These are phyloP conservation scores for Tautogolabrus adspersus DNA, from an alignment of 2,113 vertebrate genomes.

Conservation along the genomic window DNA sequence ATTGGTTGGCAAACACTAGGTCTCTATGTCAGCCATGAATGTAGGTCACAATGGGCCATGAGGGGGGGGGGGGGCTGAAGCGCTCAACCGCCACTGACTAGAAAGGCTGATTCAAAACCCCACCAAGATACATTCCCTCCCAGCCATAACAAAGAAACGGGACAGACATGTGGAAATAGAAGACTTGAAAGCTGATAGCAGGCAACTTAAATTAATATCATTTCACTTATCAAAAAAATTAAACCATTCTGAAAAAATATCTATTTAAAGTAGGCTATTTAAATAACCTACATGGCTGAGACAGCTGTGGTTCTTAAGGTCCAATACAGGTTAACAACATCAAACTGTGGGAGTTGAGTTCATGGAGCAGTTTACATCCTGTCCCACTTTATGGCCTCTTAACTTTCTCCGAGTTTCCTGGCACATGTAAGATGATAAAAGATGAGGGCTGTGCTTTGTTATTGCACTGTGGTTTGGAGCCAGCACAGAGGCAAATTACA, in stretches of 20 bases:
- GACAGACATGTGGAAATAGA: constrained; percentile 23
- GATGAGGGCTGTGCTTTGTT: constrained; percentile 66
- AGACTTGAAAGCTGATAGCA: not conserved
- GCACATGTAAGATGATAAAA: constrained; percentile 59
- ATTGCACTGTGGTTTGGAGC: constrained; percentile 70
- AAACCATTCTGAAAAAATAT: not conserved
- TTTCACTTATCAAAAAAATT: not conserved
- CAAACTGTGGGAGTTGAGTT: constrained; percentile 2
- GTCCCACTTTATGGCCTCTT: constrained; percentile 52
- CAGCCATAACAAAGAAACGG: constrained; percentile 66
- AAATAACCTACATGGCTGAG: constrained; percentile 1
- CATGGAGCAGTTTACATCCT: constrained; percentile 34
- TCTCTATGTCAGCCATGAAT: constrained; percentile 76
- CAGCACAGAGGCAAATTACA: constrained; percentile 71
- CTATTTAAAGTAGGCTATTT: not conserved
- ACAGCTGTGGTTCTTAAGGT: not conserved
- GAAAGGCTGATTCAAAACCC: constrained; percentile 52
- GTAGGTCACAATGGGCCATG: constrained; percentile 82
- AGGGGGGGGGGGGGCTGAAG: constrained; percentile 30
- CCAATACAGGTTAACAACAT: not conserved
- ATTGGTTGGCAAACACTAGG: constrained; percentile 66
- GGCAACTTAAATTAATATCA: not conserved
- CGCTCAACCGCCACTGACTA: constrained; percentile 41
- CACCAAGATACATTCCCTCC: constrained; percentile 66
- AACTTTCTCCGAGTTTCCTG: constrained; percentile 62